Base-by-base conservation (phyloP, 92 coral and sea anemone genomes). In the Porites lobata region DNA sequence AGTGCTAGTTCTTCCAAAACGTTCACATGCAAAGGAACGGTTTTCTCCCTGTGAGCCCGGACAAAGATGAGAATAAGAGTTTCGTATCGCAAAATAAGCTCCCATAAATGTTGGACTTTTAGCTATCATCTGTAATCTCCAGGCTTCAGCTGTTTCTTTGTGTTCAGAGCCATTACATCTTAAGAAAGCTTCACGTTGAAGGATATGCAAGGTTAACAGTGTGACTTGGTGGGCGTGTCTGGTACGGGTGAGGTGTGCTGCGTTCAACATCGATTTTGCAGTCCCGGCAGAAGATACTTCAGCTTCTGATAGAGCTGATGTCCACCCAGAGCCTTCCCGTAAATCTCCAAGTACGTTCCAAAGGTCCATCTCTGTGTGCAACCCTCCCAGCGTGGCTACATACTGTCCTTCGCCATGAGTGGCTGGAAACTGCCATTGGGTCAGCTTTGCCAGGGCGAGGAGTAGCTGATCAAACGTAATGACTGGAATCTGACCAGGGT, bases 341-440 rank as follows among this genome's bases (percentile, higher is more conserved):
- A 91, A 43, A 50, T 91, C 86, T 8, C 94, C 89, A 83, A 88
- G 52, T 12, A 74, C 69, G 43, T 52, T 86, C 84, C 88, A 86
- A 9, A 76, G 61, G 7, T 75, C 91, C 91, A 91, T 91, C 79
- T 91, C 91, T 18, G 85, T 50, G 73, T 90, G 93, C 13, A 90
- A 50, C 11, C 76, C 76, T 14, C 76, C 76, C 47, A 72, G 32
- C 76, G n/a, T 47, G 17, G 50, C 88, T 8, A 88, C 90, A 74
- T 13, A 66, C 72, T 59, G 61, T 1, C 75, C 22, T 24, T 92
- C 87, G 6, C 95, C 92, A 53, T 85, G 72, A 3, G 89, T 64
- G 15, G n/a, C 85, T 1, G 81, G 90, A 90, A 90, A 92, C 51
- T 89, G 82, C 93, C 91, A 80, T 72, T 85, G 95, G 13, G 84